Conservation (phyloP, 2,113 vertebrate species). For the Ardeotis arabs region DNA sequence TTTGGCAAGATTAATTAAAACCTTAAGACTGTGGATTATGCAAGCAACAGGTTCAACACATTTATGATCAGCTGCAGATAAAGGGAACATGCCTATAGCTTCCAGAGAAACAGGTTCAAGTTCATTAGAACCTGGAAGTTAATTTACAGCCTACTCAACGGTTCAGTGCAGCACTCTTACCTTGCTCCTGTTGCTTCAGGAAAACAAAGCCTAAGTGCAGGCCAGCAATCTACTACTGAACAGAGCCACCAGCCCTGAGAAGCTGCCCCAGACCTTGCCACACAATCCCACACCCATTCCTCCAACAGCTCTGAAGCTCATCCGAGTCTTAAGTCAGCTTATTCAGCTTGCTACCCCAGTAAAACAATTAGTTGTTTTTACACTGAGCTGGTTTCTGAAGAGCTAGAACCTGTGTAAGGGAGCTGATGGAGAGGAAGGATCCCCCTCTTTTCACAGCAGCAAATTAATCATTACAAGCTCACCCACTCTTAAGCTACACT, state of each 20-base stretch:
- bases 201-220: neutral
- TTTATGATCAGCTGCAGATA: neutral
- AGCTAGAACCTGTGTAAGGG: neutral
- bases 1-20: neutral
- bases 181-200: neutral
- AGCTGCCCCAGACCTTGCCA: neutral
- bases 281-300: fast-evolving
- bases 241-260: neutral
- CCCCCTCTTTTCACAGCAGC: neutral
- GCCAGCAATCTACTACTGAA: neutral
- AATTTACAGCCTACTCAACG: neutral
- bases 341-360: neutral
- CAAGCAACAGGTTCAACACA: neutral
- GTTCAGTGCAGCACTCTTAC: neutral
- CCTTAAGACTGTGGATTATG: neutral
- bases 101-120: neutral
- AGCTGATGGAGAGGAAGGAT: neutral
- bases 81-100: neutral
- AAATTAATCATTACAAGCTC: neutral
- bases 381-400: neutral
- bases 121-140: neutral
- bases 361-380: neutral
- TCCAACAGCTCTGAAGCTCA: neutral
- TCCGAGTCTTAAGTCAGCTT: fast-evolving
- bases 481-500: neutral